These are phyloP conservation scores for Astatoreochromis straeleni DNA, from an alignment of 2,113 vertebrate genomes.

Conservation along the genomic window DNA sequence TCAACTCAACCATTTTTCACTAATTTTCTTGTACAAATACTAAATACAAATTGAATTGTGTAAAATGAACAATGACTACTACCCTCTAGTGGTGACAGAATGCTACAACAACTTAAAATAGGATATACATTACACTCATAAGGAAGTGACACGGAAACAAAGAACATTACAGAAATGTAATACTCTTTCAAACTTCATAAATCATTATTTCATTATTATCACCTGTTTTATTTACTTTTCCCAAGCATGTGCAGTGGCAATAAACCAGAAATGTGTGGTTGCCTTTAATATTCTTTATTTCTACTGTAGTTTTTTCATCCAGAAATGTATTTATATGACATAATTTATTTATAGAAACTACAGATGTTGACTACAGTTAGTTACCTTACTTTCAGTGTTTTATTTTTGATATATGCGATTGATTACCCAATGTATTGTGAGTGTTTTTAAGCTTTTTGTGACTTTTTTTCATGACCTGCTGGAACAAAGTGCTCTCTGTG, in stretches of 20 bases:
- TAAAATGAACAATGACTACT: background rate
- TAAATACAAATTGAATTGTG: background rate
- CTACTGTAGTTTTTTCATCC: background rate
- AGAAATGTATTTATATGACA: background rate
- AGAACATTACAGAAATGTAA: background rate
- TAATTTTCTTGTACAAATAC: background rate
- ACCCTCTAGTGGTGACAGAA: slow-evolving; percentile 26
- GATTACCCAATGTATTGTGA: background rate
- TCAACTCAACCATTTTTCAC: background rate
- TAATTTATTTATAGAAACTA: background rate
- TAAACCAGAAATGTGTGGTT: background rate
- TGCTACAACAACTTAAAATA: background rate
- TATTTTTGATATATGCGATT: background rate
- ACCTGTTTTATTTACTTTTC: background rate
- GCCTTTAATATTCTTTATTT: background rate
- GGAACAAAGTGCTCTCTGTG: background rate
- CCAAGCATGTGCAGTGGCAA: background rate
- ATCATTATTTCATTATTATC: background rate
- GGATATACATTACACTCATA: background rate
- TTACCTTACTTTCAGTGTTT: background rate
- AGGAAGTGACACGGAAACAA: background rate
- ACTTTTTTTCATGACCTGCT: background rate
- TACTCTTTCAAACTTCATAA: background rate
- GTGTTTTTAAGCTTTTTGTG: background rate
- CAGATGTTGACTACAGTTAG: background rate